Evolutionary conservation across 2,888 invertebrate genomes (phyloP), one percentile per base, ranked within the genome.

Genomic region (Drosophila pseudotalamancana): DNA sequence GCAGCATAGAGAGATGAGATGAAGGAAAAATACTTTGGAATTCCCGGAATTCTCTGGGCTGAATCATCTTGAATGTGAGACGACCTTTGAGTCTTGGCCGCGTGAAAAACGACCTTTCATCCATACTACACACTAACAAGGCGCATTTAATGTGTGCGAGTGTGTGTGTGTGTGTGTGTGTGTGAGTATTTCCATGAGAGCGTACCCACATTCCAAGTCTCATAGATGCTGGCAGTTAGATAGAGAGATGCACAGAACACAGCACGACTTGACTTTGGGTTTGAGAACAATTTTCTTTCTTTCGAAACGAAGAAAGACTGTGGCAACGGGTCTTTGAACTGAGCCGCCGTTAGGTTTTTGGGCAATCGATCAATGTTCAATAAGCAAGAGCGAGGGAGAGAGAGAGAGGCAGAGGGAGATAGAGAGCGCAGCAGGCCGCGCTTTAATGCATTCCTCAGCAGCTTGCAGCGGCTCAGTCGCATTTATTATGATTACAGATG

Each of bases 41-140:
- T 82, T 85, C 83, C 88, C 72, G 72, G 88, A 83, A 83, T 85
- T 86, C 54, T 82, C 56, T 43, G 45, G 32, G 75, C 75, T 81
- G 85, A 81, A 84, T 87, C 85, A 87, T 84, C 84, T 73, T 53
- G 39, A 43, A 67, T 43, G 48, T 57, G 70, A 56, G 80, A 72
- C 81, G 84, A 77, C 81, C 75, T 87, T 84, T 84, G 77, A 84
- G 67, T 70, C 56, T 59, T 64, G 68, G 35, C 70, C 82, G 87
- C 85, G 82, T 87, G 87, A 87, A 83, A 85, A 82, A 85, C 83
- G 88, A 83, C 83, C 83, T 83, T 87, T 83, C 83, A 77, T 63
- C 86, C 60, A 87, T 87, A 77, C 66, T 72, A 69, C 60, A 78
- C 76, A 81, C 87, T 82, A 82, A 82, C 87, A 66, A 81, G 87